Evolutionary conservation across 64 coral and sea anemone genomes (phyloP).

Genomic region (Astreopora myriophthalma): DNA sequence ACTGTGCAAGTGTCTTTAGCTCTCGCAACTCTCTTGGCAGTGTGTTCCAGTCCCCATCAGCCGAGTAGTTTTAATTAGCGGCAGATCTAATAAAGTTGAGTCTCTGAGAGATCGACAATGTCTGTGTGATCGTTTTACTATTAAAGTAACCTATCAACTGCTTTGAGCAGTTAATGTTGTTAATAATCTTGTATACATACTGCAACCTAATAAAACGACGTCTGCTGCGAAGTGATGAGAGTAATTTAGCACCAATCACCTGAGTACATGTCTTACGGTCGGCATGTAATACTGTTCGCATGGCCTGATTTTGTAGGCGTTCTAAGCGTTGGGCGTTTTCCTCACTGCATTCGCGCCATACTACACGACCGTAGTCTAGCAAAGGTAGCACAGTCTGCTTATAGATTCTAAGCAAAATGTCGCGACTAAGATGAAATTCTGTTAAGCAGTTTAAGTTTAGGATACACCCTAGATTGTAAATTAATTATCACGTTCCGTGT

Average conservation of each 20-base stretch:
- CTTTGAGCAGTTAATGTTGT: slow-evolving; percentile 11
- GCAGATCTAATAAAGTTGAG: no score
- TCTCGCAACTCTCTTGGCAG: not conserved
- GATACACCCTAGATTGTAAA: not conserved
- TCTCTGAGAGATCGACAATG: not conserved
- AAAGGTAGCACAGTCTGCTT: slow-evolving; percentile 4
- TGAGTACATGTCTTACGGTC: slow-evolving; percentile 21
- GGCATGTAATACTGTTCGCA: slow-evolving; percentile 10
- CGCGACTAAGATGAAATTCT: no score
- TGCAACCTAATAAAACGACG: slow-evolving; percentile 14
- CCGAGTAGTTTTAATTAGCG: not conserved
- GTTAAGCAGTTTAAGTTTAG: no score
- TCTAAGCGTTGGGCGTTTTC: not conserved
- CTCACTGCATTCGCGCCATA: slow-evolving; percentile 36
- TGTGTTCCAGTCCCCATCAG: not conserved
- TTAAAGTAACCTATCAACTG: not conserved
- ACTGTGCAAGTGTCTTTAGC: not conserved
- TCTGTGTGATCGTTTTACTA: not conserved
- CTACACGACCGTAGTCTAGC: not conserved
- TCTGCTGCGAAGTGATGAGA: slow-evolving; percentile 8
- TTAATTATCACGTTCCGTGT: not conserved
- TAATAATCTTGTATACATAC: slow-evolving; percentile 33
- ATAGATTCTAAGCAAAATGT: no score
- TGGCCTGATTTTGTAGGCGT: slow-evolving; percentile 25
- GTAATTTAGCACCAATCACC: not conserved